These are phyloP conservation scores for Platanista minor DNA, from an alignment of 2,113 vertebrate species.

Conservation along the genomic window DNA sequence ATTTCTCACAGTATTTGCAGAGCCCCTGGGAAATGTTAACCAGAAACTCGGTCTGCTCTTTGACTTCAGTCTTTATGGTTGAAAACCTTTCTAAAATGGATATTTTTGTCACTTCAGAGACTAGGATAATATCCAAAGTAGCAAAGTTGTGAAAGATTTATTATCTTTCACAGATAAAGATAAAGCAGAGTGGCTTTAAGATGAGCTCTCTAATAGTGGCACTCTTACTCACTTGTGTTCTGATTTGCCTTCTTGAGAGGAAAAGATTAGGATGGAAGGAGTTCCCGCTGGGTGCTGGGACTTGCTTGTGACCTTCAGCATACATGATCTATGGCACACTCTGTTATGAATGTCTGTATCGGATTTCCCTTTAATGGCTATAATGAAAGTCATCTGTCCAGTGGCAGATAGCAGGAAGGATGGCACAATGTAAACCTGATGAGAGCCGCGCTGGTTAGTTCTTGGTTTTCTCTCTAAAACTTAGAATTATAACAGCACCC, in stretches of 20 bases:
- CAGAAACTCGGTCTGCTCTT: not conserved
- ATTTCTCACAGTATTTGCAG: not conserved
- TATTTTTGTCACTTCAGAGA: not conserved
- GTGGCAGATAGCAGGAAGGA: not conserved
- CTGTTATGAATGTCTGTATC: not conserved
- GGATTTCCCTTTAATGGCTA: not conserved
- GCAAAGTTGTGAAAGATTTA: not conserved
- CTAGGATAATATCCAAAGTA: not conserved
- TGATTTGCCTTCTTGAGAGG: not conserved
- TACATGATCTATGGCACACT: rapidly evolving
- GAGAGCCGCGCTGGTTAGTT: not conserved
- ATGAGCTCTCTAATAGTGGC: not conserved
- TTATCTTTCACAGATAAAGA: not conserved
- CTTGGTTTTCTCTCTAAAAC: not conserved
- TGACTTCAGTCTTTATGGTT: slow-evolving; percentile 21
- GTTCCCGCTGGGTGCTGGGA: not conserved
- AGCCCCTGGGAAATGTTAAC: slow-evolving; percentile 40
- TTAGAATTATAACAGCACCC: not conserved
- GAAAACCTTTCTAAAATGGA: slow-evolving; percentile 20
- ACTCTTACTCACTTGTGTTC: not conserved
- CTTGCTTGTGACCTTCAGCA: not conserved
- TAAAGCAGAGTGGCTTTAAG: not conserved
- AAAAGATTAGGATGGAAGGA: not conserved
- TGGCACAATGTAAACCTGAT: not conserved
- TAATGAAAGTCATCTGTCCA: not conserved